Base-by-base conservation (phyloP, 2,888 invertebrate genomes). In the Pyrochroa serraticornis region DNA sequence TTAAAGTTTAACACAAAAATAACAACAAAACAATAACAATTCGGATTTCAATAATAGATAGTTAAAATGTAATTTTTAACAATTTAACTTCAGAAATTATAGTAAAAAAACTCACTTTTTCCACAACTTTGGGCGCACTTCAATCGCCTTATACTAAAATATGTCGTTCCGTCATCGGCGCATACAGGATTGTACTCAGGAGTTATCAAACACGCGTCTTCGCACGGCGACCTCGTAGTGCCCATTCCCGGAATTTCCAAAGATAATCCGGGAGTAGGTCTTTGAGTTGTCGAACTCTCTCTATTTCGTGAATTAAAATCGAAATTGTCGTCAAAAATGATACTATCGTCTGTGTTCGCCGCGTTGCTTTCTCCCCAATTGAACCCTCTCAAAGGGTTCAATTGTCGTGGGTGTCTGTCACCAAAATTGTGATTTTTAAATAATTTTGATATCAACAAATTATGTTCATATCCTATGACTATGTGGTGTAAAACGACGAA, bases 101-200 rank as follows among this genome's bases (percentile, higher is more conserved):
- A 42, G 6, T 10, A 6, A 22, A 50, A 44, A 35, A 35, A 71
- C 75, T 72, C 71, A 77, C 76, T 64, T 71, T 61, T 72, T 53
- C 77, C 77, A 63, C 77, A 77, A 41, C 61, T 59, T 43, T 63
- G 58, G 13, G 77, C 77, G 57, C 77, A 77, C 12, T 60, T 63
- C n/a, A 74, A 60, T 56, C 69, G 65, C 10, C 65, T 62, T 10
- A 62, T 59, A 59, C 74, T 77, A 6, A 62, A 63, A 61, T 77
- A 77, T 6, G 76, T 77, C 13, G 72, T 56, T 12, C 65, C 63
- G 53, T 77, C 71, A 30, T 71, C 68, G 2, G 75, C 77, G 65
- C 77, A 77, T 38, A 77, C 71, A 22, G 77, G 77, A 61, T 77
- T 74, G 53, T 75, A 77, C 44, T 77, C 70, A 7, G 57, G 60